A percentile compares a stretch with the other conserved stretches of the same genome.
Conservation (phyloP, 2,797 vertebrate species). For the Melanotaenia maccullochi region DNA sequence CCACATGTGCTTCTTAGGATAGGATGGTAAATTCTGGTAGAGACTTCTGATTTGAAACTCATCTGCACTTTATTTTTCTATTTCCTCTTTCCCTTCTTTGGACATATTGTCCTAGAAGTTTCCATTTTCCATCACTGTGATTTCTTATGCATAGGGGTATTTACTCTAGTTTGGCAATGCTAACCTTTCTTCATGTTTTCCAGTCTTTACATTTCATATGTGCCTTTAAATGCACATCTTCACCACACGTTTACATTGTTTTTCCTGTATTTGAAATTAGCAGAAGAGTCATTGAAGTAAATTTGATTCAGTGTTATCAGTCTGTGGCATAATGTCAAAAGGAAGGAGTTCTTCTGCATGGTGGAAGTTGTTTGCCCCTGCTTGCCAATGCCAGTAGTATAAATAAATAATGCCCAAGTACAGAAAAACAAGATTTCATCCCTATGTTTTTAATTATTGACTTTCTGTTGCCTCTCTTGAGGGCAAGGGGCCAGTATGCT, state of each 20-base stretch:
- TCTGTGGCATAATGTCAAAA: neutral
- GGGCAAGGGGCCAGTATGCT: constrained; percentile 4
- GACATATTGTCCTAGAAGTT: neutral
- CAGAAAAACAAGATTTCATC: constrained; percentile 21
- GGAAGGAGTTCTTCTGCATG: constrained; percentile 3
- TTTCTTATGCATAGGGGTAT: neutral
- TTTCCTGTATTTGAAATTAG: neutral
- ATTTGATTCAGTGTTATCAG: neutral
- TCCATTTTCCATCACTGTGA: neutral
- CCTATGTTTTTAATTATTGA: constrained; percentile 55
- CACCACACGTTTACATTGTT: neutral
- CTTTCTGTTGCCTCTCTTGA: constrained; percentile 28
- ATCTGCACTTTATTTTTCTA: neutral
- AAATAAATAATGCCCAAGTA: constrained; percentile 10
- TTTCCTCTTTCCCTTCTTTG: neutral
- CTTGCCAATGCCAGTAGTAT: neutral
- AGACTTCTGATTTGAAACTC: no score
- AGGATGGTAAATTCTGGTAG: no score
- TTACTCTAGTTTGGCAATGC: neutral
- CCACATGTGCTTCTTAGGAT: no score
- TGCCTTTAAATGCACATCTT: neutral
- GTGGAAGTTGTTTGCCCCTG: neutral
- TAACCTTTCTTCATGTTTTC: neutral
- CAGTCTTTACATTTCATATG: neutral
- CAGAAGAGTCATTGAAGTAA: neutral